Evolutionary conservation across 1,140 invertebrate genomes (phyloP).

Genomic region (Asbolus verrucosus): DNA sequence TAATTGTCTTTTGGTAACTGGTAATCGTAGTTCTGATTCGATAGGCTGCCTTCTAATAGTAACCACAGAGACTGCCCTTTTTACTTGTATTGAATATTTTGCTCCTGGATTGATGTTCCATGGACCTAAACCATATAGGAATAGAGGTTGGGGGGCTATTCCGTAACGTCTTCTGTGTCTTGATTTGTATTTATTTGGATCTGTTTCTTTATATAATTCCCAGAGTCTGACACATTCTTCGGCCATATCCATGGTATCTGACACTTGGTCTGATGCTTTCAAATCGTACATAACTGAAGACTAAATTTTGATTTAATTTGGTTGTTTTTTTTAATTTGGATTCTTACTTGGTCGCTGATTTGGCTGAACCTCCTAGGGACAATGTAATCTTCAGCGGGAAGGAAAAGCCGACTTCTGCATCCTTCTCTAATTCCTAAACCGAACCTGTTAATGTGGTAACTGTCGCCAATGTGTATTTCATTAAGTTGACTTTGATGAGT

Average conservation of each 20-base stretch:
- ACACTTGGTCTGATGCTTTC: conserved; percentile 21
- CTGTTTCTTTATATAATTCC: conserved; percentile 54
- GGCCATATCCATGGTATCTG: conserved; percentile 51
- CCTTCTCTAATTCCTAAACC: conserved; percentile 67
- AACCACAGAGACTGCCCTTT: conserved; percentile 64
- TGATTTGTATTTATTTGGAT: conserved; percentile 28
- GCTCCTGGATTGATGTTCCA: conserved; percentile 67
- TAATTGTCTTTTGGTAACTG: conserved; percentile 66
- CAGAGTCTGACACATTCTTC: conserved; percentile 56
- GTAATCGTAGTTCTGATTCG: conserved; percentile 63
- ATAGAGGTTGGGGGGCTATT: conserved; percentile 64
- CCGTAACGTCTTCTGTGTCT: conserved; percentile 63
- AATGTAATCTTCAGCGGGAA: conserved; percentile 58
- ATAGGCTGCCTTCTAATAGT: conserved; percentile 60
- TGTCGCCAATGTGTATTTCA: conserved; percentile 32
- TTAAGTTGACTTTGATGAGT: conserved; percentile 13
- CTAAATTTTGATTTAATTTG: conserved; percentile 18
- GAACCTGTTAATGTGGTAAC: conserved; percentile 63
- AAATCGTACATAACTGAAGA: conserved; percentile 3
- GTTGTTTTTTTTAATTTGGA: not conserved
- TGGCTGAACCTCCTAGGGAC: conserved; percentile 45
- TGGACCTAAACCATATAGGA: conserved; percentile 67
- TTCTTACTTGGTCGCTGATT: conserved; percentile 9
- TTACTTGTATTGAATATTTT: conserved; percentile 65
- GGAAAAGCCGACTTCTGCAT: conserved; percentile 64